A percentile compares a stretch with the other conserved stretches of the same genome.
phyloP scores from a whole-genome alignment of 2,888 invertebrate species.

The Morpho achilles region DNA sequence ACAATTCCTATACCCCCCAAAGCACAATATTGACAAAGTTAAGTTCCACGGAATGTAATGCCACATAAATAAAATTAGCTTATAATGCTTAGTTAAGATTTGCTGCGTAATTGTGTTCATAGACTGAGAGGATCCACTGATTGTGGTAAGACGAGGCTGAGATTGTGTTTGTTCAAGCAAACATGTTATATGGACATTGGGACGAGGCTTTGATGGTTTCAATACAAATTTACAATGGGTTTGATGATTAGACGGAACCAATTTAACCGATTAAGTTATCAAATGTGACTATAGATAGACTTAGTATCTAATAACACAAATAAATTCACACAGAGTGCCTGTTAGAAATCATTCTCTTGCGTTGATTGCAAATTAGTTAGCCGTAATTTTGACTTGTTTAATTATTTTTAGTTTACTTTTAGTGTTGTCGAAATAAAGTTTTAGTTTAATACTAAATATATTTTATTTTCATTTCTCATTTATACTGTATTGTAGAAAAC shows the following conservation, averaged over 20 bases:
- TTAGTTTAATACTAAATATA: constrained; percentile 54
- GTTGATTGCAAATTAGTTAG: constrained; percentile 60
- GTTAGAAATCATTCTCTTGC: constrained; percentile 65
- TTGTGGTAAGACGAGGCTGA: constrained; percentile 25
- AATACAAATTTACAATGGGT: constrained; percentile 3
- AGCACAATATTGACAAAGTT: constrained; percentile 48
- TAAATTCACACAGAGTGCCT: constrained; percentile 77
- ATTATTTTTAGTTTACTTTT: constrained; percentile 50
- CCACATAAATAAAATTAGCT: constrained; percentile 76
- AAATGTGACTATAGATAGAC: constrained; percentile 41
- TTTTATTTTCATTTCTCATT: constrained; percentile 43
- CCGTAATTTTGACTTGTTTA: constrained; percentile 69
- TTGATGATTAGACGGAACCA: constrained; percentile 14
- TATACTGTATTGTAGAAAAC: constrained; percentile 21
- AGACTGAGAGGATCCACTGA: constrained; percentile 63
- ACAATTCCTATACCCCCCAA: not conserved
- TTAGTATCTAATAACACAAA: constrained; percentile 54
- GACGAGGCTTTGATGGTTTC: constrained; percentile 2
- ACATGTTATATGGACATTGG: not conserved
- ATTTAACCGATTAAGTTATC: constrained; percentile 20
- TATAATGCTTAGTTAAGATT: constrained; percentile 77
- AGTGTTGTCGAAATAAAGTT: constrained; percentile 69
- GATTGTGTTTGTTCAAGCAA: not conserved
- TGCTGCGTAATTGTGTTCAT: constrained; percentile 77
- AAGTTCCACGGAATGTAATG: constrained; percentile 67